phyloP scores from a whole-genome alignment of 2,797 vertebrate species.

The Artibeus jamaicensis region DNA sequence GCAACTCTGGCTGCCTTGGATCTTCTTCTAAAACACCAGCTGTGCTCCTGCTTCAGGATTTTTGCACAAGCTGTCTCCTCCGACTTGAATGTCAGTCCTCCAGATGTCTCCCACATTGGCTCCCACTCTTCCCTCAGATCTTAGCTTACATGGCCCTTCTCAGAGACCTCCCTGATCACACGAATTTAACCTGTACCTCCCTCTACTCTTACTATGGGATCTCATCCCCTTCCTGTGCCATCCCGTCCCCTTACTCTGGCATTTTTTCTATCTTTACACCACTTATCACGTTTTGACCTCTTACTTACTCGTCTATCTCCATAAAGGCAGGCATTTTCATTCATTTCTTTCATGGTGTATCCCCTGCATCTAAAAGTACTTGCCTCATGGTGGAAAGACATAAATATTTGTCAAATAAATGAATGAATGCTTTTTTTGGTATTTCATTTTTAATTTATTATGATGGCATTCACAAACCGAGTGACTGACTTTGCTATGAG shows the following conservation, averaged over 20 bases:
- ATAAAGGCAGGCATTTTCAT: background rate
- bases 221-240: background rate
- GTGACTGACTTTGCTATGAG: background rate
- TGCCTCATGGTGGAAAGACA: background rate
- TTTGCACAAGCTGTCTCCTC: background rate
- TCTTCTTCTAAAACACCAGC: background rate
- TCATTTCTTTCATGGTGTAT: background rate
- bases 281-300: background rate
- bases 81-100: background rate
- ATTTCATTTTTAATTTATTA: conserved; percentile 7
- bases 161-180: background rate
- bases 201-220: background rate
- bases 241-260: background rate
- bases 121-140: background rate
- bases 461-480: background rate
- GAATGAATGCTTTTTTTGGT: background rate
- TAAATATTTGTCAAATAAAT: background rate
- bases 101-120: background rate
- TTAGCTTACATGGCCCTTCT: background rate
- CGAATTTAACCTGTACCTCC: background rate
- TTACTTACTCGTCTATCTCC: background rate
- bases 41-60: background rate
- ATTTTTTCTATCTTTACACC: background rate
- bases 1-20: background rate
- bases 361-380: background rate